Evolutionary conservation across 2,797 vertebrate species (phyloP).

Genomic region (Chrosomus eos): DNA sequence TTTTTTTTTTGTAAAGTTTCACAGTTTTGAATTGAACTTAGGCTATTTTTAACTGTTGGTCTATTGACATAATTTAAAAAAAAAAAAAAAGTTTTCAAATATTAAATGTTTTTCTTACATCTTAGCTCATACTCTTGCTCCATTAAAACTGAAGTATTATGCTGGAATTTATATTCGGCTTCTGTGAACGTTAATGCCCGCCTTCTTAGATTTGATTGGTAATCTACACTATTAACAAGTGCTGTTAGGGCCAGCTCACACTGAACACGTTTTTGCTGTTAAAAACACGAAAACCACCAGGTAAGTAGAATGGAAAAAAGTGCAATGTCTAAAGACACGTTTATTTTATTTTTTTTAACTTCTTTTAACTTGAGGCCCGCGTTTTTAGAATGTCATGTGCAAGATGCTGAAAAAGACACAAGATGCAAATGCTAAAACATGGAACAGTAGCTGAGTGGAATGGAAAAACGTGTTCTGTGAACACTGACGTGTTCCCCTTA

Average conservation of each 20-base stretch:
- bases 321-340: background rate
- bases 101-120: background rate
- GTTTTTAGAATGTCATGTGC: background rate
- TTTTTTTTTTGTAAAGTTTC: background rate
- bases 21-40: background rate
- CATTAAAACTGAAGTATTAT: background rate
- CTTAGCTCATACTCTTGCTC: background rate
- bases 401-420: background rate
- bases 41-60: background rate
- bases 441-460: too few species aligned
- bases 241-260: background rate
- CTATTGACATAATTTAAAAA: background rate
- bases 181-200: background rate
- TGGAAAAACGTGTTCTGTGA: too few species aligned
- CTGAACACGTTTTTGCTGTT: background rate
- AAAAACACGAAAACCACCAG: background rate
- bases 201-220: background rate
- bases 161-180: background rate
- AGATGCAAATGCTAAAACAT: background rate
- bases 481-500: too few species aligned
- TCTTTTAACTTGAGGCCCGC: too few species aligned
- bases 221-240: background rate
- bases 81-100: background rate
- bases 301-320: background rate
- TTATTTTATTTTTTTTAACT: too few species aligned